These are phyloP conservation scores for Monopterus albus DNA, from an alignment of 2,113 vertebrate species.

Conservation along the genomic window DNA sequence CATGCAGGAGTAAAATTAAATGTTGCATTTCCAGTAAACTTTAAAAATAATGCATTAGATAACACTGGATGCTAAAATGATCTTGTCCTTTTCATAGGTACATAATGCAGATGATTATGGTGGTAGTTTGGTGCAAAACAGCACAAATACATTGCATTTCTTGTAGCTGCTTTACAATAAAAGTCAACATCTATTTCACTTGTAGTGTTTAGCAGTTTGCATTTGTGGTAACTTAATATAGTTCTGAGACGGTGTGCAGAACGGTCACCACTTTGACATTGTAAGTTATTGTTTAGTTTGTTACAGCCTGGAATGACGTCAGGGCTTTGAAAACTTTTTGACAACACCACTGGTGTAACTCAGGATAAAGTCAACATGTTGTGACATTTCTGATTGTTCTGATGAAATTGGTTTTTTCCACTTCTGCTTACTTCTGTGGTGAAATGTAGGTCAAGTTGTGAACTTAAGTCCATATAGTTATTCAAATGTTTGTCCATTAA, in stretches of 20 bases:
- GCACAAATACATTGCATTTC: not conserved
- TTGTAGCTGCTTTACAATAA: not conserved
- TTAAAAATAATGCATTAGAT: not conserved
- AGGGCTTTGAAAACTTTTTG: not conserved
- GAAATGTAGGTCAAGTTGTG: slow-evolving; percentile 67
- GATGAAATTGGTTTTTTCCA: slow-evolving; percentile 11
- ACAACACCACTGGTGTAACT: not conserved
- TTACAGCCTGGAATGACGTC: not conserved
- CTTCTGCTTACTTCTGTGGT: slow-evolving; percentile 33
- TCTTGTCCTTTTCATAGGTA: not conserved
- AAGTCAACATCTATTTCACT: too few relatives aligned
- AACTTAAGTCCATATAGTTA: slow-evolving; percentile 64
- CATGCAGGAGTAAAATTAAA: not conserved
- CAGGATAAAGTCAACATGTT: too few relatives aligned
- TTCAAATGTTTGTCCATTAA: slow-evolving; percentile 56
- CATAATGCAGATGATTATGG: too few relatives aligned
- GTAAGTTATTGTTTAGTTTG: too few relatives aligned
- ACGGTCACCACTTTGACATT: too few relatives aligned
- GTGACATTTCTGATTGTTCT: slow-evolving; percentile 29
- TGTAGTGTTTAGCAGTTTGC: too few relatives aligned
- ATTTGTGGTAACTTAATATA: not conserved
- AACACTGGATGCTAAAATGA: not conserved
- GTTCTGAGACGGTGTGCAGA: too few relatives aligned
- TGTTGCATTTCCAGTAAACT: not conserved
- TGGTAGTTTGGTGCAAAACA: too few relatives aligned